These are phyloP conservation scores for Odocoileus virginianus DNA, from an alignment of 2,113 vertebrate species.

Conservation along the genomic window DNA sequence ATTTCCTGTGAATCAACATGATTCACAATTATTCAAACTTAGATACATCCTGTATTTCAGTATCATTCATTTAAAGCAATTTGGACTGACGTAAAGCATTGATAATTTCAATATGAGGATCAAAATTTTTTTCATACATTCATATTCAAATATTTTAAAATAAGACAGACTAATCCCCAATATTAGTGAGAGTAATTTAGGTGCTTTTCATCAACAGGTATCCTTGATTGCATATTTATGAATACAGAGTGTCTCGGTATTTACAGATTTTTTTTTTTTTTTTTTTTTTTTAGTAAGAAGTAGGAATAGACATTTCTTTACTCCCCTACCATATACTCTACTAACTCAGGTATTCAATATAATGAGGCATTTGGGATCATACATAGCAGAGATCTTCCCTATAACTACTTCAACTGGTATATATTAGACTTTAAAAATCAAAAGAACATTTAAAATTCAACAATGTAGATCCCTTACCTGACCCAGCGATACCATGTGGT, in stretches of 20 bases:
- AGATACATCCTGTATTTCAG: neutral
- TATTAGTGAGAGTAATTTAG: neutral
- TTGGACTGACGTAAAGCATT: neutral
- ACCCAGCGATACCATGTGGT: slow-evolving; percentile 34
- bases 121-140: neutral
- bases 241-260: neutral
- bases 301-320: neutral
- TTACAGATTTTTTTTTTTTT: slow-evolving; percentile 17
- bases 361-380: neutral
- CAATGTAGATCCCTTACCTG: slow-evolving; percentile 37
- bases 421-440: neutral
- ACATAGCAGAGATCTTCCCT: neutral
- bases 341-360: neutral
- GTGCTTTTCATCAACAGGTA: neutral
- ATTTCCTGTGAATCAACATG: slow-evolving; percentile 56
- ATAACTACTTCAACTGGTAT: neutral
- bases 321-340: neutral
- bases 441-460: neutral
- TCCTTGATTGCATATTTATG: neutral
- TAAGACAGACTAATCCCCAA: neutral
- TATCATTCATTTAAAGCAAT: neutral
- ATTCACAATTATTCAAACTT: neutral
- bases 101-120: neutral
- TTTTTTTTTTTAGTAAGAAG: neutral
- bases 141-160: neutral